Evolutionary conservation across 2,797 vertebrate genomes (phyloP).

Genomic region (Malacoraja senta): DNA sequence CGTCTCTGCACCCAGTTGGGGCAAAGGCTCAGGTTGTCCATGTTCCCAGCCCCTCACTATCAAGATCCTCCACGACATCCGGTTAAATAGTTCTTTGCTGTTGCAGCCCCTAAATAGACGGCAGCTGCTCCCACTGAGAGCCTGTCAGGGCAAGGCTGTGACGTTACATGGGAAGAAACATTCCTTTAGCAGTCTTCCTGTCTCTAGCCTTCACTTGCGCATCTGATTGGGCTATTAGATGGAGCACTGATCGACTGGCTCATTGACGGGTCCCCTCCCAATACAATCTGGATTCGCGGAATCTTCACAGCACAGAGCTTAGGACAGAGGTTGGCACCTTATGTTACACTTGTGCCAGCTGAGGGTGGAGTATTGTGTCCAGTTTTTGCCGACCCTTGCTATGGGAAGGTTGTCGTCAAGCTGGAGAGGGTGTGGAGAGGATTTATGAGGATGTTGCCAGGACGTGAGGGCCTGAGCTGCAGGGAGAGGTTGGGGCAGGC

Average conservation of each 20-base stretch:
- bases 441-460: no score
- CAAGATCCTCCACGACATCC: not conserved
- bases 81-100: not conserved
- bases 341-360: no score
- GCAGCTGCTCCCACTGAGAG: no score
- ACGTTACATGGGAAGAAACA: not conserved
- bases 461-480: no score
- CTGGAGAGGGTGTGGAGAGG: no score
- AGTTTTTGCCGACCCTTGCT: no score
- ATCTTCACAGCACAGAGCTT: not conserved
- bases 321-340: no score
- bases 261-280: not conserved
- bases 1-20: not conserved
- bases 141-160: not conserved
- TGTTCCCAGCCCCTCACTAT: not conserved
- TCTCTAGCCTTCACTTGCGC: not conserved
- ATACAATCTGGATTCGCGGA: not conserved
- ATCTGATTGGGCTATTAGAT: not conserved
- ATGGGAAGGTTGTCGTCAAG: no score
- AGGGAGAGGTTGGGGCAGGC: no score
- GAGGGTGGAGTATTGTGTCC: no score
- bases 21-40: no score
- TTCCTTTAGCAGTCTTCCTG: not conserved
- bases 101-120: not conserved
- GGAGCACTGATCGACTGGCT: constrained; percentile 29